Percentiles rank a stretch among this genome's conserved stretches.
Evolutionary conservation across 2,888 invertebrate species (phyloP).

Genomic region (Cordylochernes scorpioides): DNA sequence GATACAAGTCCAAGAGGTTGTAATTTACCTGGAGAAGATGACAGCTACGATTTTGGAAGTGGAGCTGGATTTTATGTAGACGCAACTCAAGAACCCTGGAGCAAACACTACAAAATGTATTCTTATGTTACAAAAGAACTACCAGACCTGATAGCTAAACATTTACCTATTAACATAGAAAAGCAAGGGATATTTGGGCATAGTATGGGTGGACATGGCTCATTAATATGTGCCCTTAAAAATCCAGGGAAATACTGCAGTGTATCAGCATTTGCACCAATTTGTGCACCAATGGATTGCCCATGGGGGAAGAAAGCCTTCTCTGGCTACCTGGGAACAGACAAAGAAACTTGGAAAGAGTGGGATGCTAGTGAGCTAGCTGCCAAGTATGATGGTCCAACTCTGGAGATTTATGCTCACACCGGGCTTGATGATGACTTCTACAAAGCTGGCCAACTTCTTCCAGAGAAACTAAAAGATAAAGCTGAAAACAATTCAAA

Average conservation of each 20-base stretch:
- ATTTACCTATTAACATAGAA: slow-evolving; percentile 34
- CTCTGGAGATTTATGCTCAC: too few species aligned
- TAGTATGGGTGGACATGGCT: slow-evolving; percentile 97
- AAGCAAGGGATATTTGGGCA: slow-evolving; percentile 26
- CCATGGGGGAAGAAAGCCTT: slow-evolving; percentile 70
- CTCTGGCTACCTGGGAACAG: slow-evolving; percentile 41
- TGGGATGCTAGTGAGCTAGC: slow-evolving; percentile 72
- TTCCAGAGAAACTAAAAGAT: too few species aligned
- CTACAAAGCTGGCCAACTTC: too few species aligned
- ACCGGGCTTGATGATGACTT: too few species aligned
- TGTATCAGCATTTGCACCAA: slow-evolving; percentile 84
- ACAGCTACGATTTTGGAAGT: slow-evolving; percentile 74
- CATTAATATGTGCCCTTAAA: slow-evolving; percentile 58
- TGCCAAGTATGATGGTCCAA: slow-evolving; percentile 54
- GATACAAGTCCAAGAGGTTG: slow-evolving; percentile 69
- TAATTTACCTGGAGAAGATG: slow-evolving; percentile 67
- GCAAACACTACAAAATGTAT: slow-evolving; percentile 73
- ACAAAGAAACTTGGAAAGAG: slow-evolving; percentile 39
- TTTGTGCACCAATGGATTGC: slow-evolving; percentile 55
- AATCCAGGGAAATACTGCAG: slow-evolving; percentile 52
- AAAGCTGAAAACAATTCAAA: too few species aligned
- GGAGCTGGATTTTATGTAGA: slow-evolving; percentile 89
- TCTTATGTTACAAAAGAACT: slow-evolving; percentile 72
- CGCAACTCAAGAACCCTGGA: slow-evolving; percentile 72
- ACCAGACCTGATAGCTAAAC: slow-evolving; percentile 39